Percentiles rank a stretch among this genome's conserved stretches.
Evolutionary conservation across 2,888 invertebrate species (phyloP).

Genomic region (Nemotelus pantherinus): DNA sequence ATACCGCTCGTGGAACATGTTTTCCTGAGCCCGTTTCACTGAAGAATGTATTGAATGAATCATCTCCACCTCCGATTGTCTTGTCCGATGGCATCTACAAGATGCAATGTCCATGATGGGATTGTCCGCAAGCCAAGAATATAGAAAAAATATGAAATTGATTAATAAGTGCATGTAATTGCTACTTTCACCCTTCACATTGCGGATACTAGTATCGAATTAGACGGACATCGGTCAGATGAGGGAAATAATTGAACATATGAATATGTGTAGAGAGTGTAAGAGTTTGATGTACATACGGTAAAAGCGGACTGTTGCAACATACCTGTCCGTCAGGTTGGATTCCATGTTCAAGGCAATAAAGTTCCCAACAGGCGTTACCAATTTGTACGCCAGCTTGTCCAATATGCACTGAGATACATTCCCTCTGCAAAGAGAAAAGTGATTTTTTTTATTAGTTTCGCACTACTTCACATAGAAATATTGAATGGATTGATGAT

Average conservation of each 20-base stretch:
- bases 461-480: neutral
- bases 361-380: slow-evolving; percentile 88
- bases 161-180: neutral
- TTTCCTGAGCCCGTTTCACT: slow-evolving; percentile 81
- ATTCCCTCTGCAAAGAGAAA: slow-evolving; percentile 74
- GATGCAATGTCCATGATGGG: neutral
- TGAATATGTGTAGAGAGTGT: too few relatives aligned
- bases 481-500: neutral
- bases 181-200: neutral
- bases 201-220: too few relatives aligned
- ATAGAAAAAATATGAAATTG: slow-evolving; percentile 9
- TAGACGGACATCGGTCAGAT: too few relatives aligned
- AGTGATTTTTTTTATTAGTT: neutral
- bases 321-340: slow-evolving; percentile 79
- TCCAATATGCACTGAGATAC: slow-evolving; percentile 86
- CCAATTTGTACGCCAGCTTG: slow-evolving; percentile 90
- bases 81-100: slow-evolving; percentile 81
- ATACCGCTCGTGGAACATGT: slow-evolving; percentile 88
- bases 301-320: neutral
- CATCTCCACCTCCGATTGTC: slow-evolving; percentile 77
- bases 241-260: too few relatives aligned
- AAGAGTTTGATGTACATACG: too few relatives aligned
- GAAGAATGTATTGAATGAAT: slow-evolving; percentile 82
- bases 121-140: neutral
- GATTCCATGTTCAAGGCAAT: slow-evolving; percentile 85